Evolutionary conservation across 2,888 invertebrate species (phyloP), one percentile per base, ranked within the genome.

Genomic region (Rhagonycha fulva): DNA sequence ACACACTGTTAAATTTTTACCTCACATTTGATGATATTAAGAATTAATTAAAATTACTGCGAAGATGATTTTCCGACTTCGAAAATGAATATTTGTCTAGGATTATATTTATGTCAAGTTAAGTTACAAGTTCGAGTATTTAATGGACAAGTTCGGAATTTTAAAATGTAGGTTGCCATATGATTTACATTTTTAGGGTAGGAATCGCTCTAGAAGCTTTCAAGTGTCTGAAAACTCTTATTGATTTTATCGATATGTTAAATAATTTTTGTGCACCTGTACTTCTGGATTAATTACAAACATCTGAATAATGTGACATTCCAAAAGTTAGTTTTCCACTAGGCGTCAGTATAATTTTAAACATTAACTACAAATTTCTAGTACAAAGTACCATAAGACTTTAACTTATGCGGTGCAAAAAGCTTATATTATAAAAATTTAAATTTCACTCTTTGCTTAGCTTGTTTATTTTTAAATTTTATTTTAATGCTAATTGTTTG

Each of bases 131-230:
- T 32, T 28, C 30, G 62, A 70, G 62, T 74, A 24, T 69, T 69
- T 74, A 69, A 69, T 32, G 19, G 32, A 70, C 74, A 70, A 69
- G 62, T 70, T 74, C 9, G 32, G 74, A 74, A 74, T 74, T 74
- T 74, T 74, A 74, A 74, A 74, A 74, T 74, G 14, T 74, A 74
- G 74, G 74, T 74, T 68, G 24, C 14, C 62, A 60, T 70, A 70
- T 69, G 70, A 74, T 62, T 69, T 70, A 63, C 74, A 66, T 66
- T 66, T 66, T 66, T 61, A n/a, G 5, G 32, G n/a, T 47, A 47
- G 32, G 32, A n/a, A 5, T n/a, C 1, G 5, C 32, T n/a, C 12
- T 1, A 47, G n/a, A 5, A 2, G 1, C 9, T 47, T n/a, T 47
- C 47, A 47, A 47, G 47, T 47, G 7, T 47, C 47, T 47, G 47